Base-by-base conservation (phyloP, 2,888 invertebrate species). In the Drosophila seclusa region DNA sequence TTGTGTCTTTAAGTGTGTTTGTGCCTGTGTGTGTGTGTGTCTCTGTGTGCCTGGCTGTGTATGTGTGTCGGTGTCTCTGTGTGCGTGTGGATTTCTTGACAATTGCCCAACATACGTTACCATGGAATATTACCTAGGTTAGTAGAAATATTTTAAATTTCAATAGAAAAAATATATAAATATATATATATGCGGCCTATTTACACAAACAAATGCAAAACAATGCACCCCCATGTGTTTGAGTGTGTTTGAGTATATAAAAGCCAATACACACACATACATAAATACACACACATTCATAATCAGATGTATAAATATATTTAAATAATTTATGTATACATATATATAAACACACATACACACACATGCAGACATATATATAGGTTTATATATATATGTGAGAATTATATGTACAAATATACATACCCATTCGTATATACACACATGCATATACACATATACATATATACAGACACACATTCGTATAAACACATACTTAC, bases 51-150 rank as follows among this genome's bases (percentile, higher is more conserved):
- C 87, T 69, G 82, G 70, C 68, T 85, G 87, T 85, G 81, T 85
- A 84, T 87, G 82, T 71, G 61, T 66, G 60, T 59, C 45, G 45
- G 63, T 62, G 58, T 42, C 54, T 21, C 21, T 64, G 63, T 48
- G 66, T 67, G 48, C 31, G 49, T 73, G 61, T 76, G 83, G 83
- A 87, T 81, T 89, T 87, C 87, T 80, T 82, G 78, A 84, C 75
- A 80, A 89, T 87, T 87, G 73, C 78, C 73, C 85, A 89, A 87
- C 88, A 87, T 88, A 88, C 86, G 88, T 88, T 83, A 87, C 80
- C 89, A 88, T 88, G 88, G 91, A 91, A 88, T 91, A 91, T 83
- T 91, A 90, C 89, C 81, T 91, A 89, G 91, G 91, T 91, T 91
- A 83, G 91, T 91, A 85, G 91, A 76, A 80, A 76, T 68, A 69